phyloP scores from a whole-genome alignment of 1,140 invertebrate species.

The Psilanteris sp. region DNA sequence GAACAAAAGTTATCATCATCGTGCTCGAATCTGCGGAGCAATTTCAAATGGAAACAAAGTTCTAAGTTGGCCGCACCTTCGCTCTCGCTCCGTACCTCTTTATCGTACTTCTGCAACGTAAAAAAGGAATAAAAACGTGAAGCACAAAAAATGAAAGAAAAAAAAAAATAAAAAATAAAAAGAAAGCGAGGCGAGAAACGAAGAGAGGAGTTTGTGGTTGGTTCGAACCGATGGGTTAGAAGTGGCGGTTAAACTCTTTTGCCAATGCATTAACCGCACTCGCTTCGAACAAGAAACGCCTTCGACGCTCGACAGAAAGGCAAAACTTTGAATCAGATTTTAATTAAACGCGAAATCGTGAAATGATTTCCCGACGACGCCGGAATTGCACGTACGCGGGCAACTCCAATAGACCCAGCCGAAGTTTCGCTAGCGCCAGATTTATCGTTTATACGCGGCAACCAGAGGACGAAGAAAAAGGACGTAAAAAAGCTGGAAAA shows the following conservation, averaged over 20 bases:
- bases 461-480: conserved; percentile 17
- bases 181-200: neutral
- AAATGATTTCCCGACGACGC: conserved; percentile 72
- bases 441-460: conserved; percentile 68
- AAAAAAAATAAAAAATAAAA: neutral
- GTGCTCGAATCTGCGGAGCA: neutral
- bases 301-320: conserved; percentile 57
- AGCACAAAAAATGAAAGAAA: conserved; percentile 7
- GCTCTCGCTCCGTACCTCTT: neutral
- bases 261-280: conserved; percentile 78
- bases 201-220: conserved; percentile 41
- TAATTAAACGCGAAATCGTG: conserved; percentile 79
- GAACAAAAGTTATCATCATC: conserved; percentile 34
- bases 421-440: conserved; percentile 62
- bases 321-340: conserved; percentile 78
- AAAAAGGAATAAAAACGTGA: conserved; percentile 36
- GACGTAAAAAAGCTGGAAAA: conserved; percentile 6
- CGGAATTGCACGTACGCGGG: conserved; percentile 63
- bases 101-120: neutral
- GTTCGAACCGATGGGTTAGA: conserved; percentile 59
- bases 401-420: conserved; percentile 54
- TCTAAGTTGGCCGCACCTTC: conserved; percentile 23
- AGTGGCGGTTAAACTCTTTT: conserved; percentile 74
- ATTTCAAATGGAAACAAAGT: conserved; percentile 51
- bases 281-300: conserved; percentile 62